Evolutionary conservation across 2,888 invertebrate species (phyloP).

Genomic region (Cheilosia urbana): DNA sequence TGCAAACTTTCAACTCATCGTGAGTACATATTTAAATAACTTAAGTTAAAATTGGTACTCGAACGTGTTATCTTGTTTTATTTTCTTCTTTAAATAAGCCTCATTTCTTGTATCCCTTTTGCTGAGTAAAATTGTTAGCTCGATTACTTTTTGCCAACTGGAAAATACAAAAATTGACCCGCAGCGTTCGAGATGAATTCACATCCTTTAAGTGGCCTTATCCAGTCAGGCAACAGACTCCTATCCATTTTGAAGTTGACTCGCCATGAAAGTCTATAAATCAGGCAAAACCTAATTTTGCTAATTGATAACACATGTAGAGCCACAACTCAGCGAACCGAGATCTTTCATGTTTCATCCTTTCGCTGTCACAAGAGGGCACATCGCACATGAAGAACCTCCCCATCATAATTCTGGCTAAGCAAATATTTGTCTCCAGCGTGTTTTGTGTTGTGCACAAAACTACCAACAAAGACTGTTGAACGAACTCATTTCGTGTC

Average conservation of each 20-base stretch:
- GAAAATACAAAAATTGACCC: too few species aligned
- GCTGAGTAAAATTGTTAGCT: too few species aligned
- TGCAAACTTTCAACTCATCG: background rate
- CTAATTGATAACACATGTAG: constrained; percentile 53
- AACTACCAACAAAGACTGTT: background rate
- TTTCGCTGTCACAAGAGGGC: background rate
- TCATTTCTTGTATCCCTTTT: too few species aligned
- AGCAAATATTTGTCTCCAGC: constrained; percentile 40
- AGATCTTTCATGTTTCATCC: constrained; percentile 7
- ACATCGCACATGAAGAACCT: background rate
- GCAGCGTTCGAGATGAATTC: too few species aligned
- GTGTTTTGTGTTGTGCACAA: background rate
- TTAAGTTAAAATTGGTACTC: too few species aligned
- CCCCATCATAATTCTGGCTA: constrained; percentile 32
- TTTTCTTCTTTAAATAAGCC: too few species aligned
- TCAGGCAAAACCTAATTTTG: constrained; percentile 32
- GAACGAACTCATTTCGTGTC: constrained; percentile 27
- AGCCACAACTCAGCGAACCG: constrained; percentile 33
- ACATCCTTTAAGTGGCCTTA: too few species aligned
- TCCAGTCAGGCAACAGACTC: background rate
- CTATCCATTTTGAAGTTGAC: background rate
- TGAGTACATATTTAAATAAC: background rate
- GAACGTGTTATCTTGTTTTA: too few species aligned
- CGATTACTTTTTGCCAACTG: too few species aligned
- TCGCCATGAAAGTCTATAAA: constrained; percentile 5